Conservation (phyloP, 2,113 vertebrate species). For the Lasiurus cinereus region DNA sequence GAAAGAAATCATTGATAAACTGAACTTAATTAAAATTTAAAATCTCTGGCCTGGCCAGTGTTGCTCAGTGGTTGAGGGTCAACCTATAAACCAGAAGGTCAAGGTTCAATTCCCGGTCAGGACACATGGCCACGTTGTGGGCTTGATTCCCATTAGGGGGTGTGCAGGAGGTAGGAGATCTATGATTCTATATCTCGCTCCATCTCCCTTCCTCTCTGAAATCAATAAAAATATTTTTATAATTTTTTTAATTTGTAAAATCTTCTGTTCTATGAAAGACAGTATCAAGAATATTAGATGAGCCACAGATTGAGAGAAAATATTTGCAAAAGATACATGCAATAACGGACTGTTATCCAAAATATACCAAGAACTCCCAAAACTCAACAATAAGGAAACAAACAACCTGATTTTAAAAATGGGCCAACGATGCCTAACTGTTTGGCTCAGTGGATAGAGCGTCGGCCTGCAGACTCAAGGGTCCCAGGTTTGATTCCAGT, state of each 20-base stretch:
- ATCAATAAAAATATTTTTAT: no score
- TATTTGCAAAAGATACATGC: neutral
- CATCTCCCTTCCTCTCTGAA: no score
- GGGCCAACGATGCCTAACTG: neutral
- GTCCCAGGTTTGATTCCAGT: no score
- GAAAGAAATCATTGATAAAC: neutral
- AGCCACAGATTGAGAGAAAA: neutral
- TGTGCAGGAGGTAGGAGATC: no score
- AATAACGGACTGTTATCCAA: neutral
- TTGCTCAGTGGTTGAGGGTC: neutral
- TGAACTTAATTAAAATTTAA: neutral
- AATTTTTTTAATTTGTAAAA: no score
- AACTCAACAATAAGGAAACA: neutral
- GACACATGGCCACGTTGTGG: no score
- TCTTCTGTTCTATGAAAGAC: neutral
- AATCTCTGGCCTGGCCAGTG: neutral
- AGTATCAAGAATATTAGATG: neutral
- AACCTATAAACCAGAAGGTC: no score
- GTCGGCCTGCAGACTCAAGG: no score
- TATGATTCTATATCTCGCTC: no score
- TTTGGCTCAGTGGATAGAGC: no score
- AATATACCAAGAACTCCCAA: neutral
- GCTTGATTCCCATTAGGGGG: no score
- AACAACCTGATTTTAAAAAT: neutral
- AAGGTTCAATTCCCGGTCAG: neutral